Conservation (phyloP, 2,113 vertebrate genomes). For the Bettongia penicillata region DNA sequence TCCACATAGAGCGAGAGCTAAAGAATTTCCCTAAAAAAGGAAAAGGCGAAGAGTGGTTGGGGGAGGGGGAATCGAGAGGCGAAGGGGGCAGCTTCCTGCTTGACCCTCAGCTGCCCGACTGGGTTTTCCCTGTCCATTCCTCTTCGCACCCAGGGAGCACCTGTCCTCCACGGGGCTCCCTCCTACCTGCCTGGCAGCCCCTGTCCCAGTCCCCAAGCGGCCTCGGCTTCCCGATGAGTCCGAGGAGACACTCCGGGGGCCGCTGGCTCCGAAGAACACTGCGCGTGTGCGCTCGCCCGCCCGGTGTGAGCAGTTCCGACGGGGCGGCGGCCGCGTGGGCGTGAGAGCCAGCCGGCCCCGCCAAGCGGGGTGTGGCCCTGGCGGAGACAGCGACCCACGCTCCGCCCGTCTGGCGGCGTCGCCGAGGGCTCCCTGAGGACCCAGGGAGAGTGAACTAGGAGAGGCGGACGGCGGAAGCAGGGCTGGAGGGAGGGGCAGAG, state of each 20-base stretch:
- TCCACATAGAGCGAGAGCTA: slow-evolving; percentile 7
- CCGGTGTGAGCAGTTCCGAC: not conserved
- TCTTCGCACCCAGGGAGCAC: slow-evolving; percentile 12
- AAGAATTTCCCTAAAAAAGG: slow-evolving; percentile 75
- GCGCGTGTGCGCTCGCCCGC: not conserved
- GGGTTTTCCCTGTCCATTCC: not conserved
- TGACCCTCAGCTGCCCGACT: not conserved
- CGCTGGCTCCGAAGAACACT: slow-evolving; percentile 57
- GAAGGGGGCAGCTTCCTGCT: not conserved
- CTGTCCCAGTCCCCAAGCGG: not conserved
- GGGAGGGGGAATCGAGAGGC: not conserved
- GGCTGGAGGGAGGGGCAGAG: slow-evolving; percentile 1
- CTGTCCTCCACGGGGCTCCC: slow-evolving; percentile 50
- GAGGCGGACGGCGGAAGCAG: slow-evolving; percentile 77
- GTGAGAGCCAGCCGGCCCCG: slow-evolving; percentile 66
- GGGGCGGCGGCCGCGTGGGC: slow-evolving; percentile 62
- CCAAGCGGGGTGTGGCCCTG: slow-evolving; percentile 56
- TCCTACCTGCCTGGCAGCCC: slow-evolving; percentile 73
- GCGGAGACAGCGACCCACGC: not conserved
- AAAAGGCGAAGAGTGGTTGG: not conserved
- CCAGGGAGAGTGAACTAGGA: slow-evolving; percentile 73
- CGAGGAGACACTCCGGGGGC: slow-evolving; percentile 12
- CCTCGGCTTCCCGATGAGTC: not conserved
- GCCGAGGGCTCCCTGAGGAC: slow-evolving; percentile 59
- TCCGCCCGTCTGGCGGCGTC: slow-evolving; percentile 26